Evolutionary conservation across 2,797 vertebrate genomes (phyloP).

Genomic region (Lacerta agilis): DNA sequence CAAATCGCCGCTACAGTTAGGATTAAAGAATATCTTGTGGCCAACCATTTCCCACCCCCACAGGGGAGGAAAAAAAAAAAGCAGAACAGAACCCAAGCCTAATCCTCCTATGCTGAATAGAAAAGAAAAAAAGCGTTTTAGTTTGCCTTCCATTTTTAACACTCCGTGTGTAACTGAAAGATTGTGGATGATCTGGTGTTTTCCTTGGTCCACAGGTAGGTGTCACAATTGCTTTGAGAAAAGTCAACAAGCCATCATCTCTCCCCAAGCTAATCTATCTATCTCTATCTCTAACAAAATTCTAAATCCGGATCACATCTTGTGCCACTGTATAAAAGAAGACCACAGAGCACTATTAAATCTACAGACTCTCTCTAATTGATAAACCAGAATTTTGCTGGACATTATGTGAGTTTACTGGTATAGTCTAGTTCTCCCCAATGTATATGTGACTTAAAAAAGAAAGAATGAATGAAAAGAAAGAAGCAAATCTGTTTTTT

Average conservation of each 20-base stretch:
- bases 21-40: conserved; percentile 19
- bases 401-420: conserved; percentile 80
- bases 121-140: conserved; percentile 16
- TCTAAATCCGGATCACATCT: conserved; percentile 85
- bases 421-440: conserved; percentile 84
- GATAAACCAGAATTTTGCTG: conserved; percentile 76
- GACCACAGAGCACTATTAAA: conserved; percentile 83
- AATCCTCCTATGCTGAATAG: conserved; percentile 13
- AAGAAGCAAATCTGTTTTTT: conserved; percentile 80
- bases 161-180: conserved; percentile 59
- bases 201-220: conserved; percentile 96
- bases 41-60: neutral
- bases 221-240: conserved; percentile 99
- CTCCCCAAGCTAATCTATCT: conserved; percentile 81
- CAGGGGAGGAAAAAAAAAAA: neutral
- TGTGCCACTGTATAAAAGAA: conserved; percentile 89
- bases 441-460: conserved; percentile 89
- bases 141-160: conserved; percentile 13
- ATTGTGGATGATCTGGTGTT: conserved; percentile 81
- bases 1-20: neutral
- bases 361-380: conserved; percentile 75
- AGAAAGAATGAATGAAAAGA: conserved; percentile 57
- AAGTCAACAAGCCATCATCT: conserved; percentile 87
- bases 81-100: fast-evolving
- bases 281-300: conserved; percentile 75